Evolutionary conservation across 2,113 vertebrate genomes (phyloP).

Genomic region (Cepphus grylle): DNA sequence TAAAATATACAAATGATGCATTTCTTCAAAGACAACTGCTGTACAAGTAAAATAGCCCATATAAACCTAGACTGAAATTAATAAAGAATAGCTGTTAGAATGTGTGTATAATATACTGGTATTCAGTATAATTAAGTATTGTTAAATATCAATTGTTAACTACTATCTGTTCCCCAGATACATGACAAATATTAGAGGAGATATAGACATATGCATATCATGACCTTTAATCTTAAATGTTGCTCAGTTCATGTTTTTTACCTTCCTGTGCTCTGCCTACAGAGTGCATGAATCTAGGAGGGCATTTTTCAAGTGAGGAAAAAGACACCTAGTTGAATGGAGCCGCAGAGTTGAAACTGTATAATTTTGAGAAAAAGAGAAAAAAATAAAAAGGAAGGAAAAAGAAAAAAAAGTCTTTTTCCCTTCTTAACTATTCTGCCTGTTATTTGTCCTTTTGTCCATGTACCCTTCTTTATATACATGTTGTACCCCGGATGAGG

Average conservation of each 20-base stretch:
- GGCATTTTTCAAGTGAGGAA: neutral
- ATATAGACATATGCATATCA: neutral
- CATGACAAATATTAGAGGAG: neutral
- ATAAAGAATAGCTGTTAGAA: neutral
- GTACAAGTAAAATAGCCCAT: neutral
- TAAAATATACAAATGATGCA: neutral
- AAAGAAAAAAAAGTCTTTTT: neutral
- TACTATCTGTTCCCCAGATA: neutral
- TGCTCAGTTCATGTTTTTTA: neutral
- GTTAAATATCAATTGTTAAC: neutral
- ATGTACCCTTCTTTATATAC: neutral
- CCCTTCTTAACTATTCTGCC: neutral
- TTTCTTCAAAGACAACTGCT: neutral
- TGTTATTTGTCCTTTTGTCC: neutral
- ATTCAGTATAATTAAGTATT: neutral
- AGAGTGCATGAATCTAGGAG: neutral
- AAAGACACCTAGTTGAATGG: neutral
- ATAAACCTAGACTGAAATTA: neutral
- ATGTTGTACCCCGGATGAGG: neutral
- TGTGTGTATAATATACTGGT: neutral
- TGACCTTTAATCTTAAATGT: neutral
- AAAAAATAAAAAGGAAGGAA: too few species aligned
- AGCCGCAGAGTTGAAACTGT: neutral
- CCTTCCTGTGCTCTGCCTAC: neutral
- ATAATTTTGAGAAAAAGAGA: neutral